phyloP scores from a whole-genome alignment of 2,888 invertebrate species.

The Oeneis ivallda region DNA sequence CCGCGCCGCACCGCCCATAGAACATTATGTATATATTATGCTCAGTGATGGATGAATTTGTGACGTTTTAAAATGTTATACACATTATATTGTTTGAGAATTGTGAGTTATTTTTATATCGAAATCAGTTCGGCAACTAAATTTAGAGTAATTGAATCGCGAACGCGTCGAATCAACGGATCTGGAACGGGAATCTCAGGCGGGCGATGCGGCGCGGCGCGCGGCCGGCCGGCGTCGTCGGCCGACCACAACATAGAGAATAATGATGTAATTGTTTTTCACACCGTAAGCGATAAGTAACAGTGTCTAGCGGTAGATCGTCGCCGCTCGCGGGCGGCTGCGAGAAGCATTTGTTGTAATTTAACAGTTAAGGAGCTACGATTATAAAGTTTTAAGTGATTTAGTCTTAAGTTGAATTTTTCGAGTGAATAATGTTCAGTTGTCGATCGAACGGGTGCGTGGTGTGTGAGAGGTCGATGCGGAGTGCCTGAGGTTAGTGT shows the following conservation, averaged over 20 bases:
- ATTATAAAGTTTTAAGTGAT: constrained; percentile 78
- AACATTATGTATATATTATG: constrained; percentile 29
- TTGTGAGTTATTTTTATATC: constrained; percentile 75
- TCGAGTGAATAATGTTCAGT: constrained; percentile 79
- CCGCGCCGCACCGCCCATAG: constrained; percentile 32
- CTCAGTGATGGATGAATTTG: constrained; percentile 69
- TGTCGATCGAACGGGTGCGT: constrained; percentile 76
- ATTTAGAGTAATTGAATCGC: constrained; percentile 16
- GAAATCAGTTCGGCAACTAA: constrained; percentile 54
- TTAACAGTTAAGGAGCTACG: constrained; percentile 79
- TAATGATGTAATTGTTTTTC: constrained; percentile 72
- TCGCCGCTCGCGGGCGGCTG: constrained; percentile 73
- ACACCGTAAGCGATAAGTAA: constrained; percentile 78
- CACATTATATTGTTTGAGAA: constrained; percentile 60
- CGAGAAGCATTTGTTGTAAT: constrained; percentile 81
- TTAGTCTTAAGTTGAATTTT: constrained; percentile 79
- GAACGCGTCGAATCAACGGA: constrained; percentile 20
- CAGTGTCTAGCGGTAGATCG: constrained; percentile 71
- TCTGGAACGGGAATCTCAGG: constrained; percentile 38
- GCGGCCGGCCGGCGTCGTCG: constrained; percentile 55
- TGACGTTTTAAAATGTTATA: constrained; percentile 66
- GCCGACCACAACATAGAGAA: constrained; percentile 55
- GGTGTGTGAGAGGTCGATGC: constrained; percentile 77
- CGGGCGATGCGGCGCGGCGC: constrained; percentile 39
- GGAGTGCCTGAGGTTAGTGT: constrained; percentile 79